A percentile compares a stretch with the other conserved stretches of the same genome.
These are phyloP conservation scores for Octonoba sinensis DNA, from an alignment of 2,888 invertebrate genomes.

Conservation along the genomic window DNA sequence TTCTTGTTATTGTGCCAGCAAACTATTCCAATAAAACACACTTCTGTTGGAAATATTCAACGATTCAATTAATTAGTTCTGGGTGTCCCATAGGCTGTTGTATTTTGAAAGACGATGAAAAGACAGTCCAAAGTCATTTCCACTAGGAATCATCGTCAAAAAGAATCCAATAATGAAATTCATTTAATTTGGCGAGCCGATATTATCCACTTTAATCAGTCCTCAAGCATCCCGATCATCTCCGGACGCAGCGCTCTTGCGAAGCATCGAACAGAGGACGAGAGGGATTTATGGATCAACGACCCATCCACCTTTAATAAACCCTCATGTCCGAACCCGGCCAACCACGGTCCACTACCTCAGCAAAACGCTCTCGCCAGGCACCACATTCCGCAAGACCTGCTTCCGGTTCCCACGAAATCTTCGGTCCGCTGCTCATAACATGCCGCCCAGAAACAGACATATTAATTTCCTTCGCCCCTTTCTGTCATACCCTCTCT, in stretches of 20 bases:
- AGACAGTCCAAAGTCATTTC: too few relatives aligned
- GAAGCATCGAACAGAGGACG: slow-evolving; percentile 29
- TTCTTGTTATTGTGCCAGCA: too few relatives aligned
- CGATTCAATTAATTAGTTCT: too few relatives aligned
- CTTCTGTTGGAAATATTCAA: too few relatives aligned
- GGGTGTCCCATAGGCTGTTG: too few relatives aligned
- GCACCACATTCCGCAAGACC: not conserved
- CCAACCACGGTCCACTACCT: slow-evolving; percentile 20
- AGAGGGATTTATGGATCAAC: slow-evolving; percentile 26
- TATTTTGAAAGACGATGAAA: too few relatives aligned
- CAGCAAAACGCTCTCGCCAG: slow-evolving; percentile 28
- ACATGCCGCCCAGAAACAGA: slow-evolving; percentile 10
- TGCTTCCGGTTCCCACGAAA: slow-evolving; percentile 42
- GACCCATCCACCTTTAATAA: slow-evolving; percentile 15
- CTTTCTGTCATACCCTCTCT: not conserved
- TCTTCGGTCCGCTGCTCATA: slow-evolving; percentile 20
- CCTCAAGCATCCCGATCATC: too few relatives aligned
- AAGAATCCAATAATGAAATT: too few relatives aligned
- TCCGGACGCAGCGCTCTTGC: slow-evolving; percentile 28
- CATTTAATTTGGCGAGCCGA: too few relatives aligned
- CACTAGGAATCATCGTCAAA: too few relatives aligned
- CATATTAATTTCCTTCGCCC: slow-evolving; percentile 39
- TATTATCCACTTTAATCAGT: too few relatives aligned
- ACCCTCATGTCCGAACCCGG: not conserved
- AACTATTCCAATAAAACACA: too few relatives aligned